These are phyloP conservation scores for Alligator sinensis DNA, from an alignment of 2,113 vertebrate genomes.

Conservation along the genomic window DNA sequence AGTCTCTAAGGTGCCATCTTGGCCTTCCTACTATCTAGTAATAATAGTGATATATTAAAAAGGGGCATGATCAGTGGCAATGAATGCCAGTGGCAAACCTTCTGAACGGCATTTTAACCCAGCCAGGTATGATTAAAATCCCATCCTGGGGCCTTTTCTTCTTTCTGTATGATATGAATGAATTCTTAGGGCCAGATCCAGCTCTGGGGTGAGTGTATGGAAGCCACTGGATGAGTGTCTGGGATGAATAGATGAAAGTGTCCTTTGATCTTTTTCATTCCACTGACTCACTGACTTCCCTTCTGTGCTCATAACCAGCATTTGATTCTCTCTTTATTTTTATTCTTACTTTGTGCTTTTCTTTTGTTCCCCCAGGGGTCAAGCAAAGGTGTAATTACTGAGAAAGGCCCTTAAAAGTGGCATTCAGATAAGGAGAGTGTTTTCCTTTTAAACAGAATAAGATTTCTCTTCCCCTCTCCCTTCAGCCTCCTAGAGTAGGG, in stretches of 20 bases:
- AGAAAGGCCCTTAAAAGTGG: neutral
- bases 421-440: neutral
- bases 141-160: neutral
- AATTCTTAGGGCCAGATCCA: constrained; percentile 2
- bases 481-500: neutral
- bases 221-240: constrained; percentile 14
- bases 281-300: constrained; percentile 18
- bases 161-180: neutral
- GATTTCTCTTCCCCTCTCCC: neutral
- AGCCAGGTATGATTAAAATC: neutral
- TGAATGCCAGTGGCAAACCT: neutral
- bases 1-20: too few relatives aligned
- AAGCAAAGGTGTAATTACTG: neutral
- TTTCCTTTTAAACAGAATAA: neutral
- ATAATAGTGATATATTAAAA: neutral
- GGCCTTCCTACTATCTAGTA: neutral
- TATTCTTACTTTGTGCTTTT: neutral
- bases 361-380: neutral
- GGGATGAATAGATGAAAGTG: constrained; percentile 7
- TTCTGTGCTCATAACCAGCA: constrained; percentile 27
- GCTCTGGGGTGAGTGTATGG: neutral
- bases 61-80: accelerated
- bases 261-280: constrained; percentile 33
- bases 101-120: neutral
- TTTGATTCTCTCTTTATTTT: constrained; percentile 28